Conservation (phyloP, 1,140 invertebrate species). For the Solenopsis fugax region DNA sequence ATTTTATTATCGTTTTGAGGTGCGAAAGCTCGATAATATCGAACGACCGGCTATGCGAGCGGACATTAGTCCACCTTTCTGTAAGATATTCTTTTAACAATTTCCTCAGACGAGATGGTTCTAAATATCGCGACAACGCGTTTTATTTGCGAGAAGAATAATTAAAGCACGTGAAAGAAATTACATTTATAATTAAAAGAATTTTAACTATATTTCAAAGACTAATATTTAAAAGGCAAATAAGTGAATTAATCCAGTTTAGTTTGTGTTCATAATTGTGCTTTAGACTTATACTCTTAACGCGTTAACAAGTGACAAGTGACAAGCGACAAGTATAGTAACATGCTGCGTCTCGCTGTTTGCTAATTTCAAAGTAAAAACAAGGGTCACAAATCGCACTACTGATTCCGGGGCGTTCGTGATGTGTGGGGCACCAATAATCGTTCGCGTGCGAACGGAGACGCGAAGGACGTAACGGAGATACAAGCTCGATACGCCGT, state of each 20-base stretch:
- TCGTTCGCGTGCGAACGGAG: constrained; percentile 79
- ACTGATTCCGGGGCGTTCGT: constrained; percentile 60
- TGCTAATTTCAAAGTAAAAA: neutral
- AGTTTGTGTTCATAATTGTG: neutral
- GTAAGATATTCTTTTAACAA: constrained; percentile 1
- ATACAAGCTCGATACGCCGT: constrained; percentile 83
- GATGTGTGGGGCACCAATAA: constrained; percentile 72
- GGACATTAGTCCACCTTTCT: neutral
- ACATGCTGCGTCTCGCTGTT: too few species aligned
- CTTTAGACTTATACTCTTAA: neutral
- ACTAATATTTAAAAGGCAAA: too few species aligned
- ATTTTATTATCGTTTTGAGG: neutral
- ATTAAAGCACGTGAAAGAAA: neutral
- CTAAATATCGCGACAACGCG: neutral
- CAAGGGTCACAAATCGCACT: neutral
- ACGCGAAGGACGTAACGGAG: constrained; percentile 81
- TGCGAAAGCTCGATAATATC: constrained; percentile 20
- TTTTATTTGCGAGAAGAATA: neutral
- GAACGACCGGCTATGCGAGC: neutral
- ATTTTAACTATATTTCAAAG: too few species aligned
- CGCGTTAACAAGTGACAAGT: too few species aligned
- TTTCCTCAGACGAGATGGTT: neutral
- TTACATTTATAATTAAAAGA: too few species aligned
- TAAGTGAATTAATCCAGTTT: too few species aligned
- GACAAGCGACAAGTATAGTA: too few species aligned